Base-by-base conservation (phyloP, 2,797 vertebrate species). In the Chanos chanos region DNA sequence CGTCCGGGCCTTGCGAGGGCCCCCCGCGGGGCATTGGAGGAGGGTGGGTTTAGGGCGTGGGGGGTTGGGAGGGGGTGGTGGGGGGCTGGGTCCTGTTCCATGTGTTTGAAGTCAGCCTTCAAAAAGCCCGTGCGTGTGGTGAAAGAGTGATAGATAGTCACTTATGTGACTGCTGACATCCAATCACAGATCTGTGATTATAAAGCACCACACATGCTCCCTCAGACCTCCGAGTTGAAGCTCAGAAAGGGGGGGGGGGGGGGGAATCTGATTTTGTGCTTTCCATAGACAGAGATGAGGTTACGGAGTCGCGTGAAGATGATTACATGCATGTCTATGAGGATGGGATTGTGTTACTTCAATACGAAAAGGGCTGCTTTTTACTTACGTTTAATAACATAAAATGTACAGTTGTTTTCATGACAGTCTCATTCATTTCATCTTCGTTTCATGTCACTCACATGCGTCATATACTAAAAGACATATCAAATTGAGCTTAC, bases 141-240 rank as follows among this genome's bases (percentile, higher is more conserved):
- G 15, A n/a, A 3, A 71, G 55, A 68, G 66, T 86, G 86, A 87
- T 83, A 79, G 82, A 89, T 87, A 60, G 77, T 80, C 78, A 79
- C 80, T 82, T 77, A 78, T 77, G 79, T 78, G 71, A 61, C 77
- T 73, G 78, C 77, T 84, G 86, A 86, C 83, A 86, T 81, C 77
- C 83, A 83, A 79, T 59, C 87, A 81, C 85, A 81, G 77, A 82
- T 83, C 76, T 66, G 79, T 61, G 74, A 82, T 85, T 87, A 83
- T 80, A 74, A 83, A 84, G 79, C 74, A 60, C 65, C 63, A 68
- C 41, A 49, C 61, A 73, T 74, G 60, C 68, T 60, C 65, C 78
- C 55, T 28, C 28, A 48, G 40, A 31, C 27, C 73, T 74, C 77
- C 67, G 72, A 68, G 71, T 71, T 80, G 65, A 18, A 6, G 27